Evolutionary conservation across 2,113 vertebrate species (phyloP), one percentile per base, ranked within the genome.

Genomic region (Protomyctophum bolini): DNA sequence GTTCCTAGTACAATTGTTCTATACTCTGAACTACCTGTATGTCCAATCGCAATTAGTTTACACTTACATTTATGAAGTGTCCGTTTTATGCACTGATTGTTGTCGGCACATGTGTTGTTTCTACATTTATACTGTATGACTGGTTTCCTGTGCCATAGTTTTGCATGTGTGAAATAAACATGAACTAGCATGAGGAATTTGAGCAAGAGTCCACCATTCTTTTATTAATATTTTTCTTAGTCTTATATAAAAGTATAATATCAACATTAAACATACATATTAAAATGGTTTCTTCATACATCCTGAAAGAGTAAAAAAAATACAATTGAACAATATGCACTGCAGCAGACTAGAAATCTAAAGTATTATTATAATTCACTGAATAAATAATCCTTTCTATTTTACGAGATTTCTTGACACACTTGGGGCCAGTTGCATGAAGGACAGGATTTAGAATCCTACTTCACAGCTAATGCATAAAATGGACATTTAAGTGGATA

Each of bases 161-260:
- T 84, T 92, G 96, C 96, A 97, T 96, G 97, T 94, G 89, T 91
- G 93, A 92, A 97, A 97, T 97, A 97, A 97, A 97, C 85, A 84
- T 91, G 93, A 95, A 92, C 87, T 88, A 90, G 92, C 92, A 92
- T 92, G 93, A 91, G 29, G 1, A 69, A 79, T 21, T 3, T 68
- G 47, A 77, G 70, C 10, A 60, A 75, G 79, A 83, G 66, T 70
- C 77, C 29, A 57, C 59, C 66, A 81, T 87, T 83, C 73, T 83
- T 87, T 72, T 52, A 68, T 58, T 6, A 58, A 57, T 21, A 55
- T 21, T 21, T 21, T 21, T 21, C 21, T 41, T 41, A 41, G 3
- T 41, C 33, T 14, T 4, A 33, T 63, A 61, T 15, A 63, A 81
- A 72, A 66, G 52, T 7, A 62, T 7, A 46, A 64, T 58, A 73